These are phyloP conservation scores for Neomorphus geoffroyi DNA, from an alignment of 2,797 vertebrate genomes.

Conservation along the genomic window DNA sequence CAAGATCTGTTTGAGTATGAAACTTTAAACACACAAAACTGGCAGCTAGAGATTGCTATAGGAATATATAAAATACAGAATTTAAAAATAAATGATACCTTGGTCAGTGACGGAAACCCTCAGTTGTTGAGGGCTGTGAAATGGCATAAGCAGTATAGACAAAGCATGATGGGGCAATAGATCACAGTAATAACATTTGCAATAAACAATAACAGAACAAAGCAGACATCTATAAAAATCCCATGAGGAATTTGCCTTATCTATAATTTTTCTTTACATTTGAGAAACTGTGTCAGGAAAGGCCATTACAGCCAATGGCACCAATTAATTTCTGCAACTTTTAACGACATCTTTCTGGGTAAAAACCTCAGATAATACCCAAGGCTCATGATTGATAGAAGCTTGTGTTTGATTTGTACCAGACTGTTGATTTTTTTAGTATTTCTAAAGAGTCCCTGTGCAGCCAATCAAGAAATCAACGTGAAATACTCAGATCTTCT, in stretches of 20 bases:
- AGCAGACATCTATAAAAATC: constrained; percentile 80
- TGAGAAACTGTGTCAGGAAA: constrained; percentile 82
- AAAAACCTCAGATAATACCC: constrained; percentile 81
- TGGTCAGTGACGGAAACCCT: constrained; percentile 70
- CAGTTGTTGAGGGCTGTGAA: constrained; percentile 66
- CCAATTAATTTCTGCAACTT: constrained; percentile 87
- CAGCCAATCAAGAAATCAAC: constrained; percentile 87
- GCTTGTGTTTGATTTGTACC: constrained; percentile 81
- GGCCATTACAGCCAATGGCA: constrained; percentile 81
- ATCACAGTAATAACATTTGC: constrained; percentile 85
- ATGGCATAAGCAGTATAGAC: constrained; percentile 72
- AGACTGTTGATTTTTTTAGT: constrained; percentile 81
- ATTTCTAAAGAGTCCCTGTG: constrained; percentile 86
- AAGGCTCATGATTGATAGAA: constrained; percentile 76
- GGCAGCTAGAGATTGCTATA: constrained; percentile 68
- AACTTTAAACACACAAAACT: constrained; percentile 79
- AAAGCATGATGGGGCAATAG: constrained; percentile 78
- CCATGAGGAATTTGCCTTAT: constrained; percentile 80
- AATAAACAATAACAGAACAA: constrained; percentile 85
- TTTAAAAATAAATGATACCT: constrained; percentile 68
- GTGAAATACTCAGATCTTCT: constrained; percentile 82
- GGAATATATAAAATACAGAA: constrained; percentile 64
- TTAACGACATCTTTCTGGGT: constrained; percentile 84
- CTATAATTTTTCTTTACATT: constrained; percentile 85
- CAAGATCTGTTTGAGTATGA: constrained; percentile 71